phyloP scores from a whole-genome alignment of 1,140 invertebrate genomes.

The Drosophila nannoptera region DNA sequence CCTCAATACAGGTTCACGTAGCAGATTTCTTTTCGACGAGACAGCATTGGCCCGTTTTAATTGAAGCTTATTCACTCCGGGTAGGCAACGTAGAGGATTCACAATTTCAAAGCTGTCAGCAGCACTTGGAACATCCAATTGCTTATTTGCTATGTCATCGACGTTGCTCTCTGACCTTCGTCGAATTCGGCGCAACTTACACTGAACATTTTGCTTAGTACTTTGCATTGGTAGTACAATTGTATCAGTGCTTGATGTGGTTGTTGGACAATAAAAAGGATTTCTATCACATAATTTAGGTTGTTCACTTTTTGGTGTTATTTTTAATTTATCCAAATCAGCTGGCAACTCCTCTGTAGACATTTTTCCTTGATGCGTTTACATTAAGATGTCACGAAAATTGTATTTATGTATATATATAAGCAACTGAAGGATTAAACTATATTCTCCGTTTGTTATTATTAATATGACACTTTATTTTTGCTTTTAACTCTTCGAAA shows the following conservation, averaged over 20 bases:
- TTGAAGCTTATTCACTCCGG: conserved; percentile 48
- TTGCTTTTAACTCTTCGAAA: conserved; percentile 1
- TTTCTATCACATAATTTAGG: conserved; percentile 44
- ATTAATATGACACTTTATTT: not conserved
- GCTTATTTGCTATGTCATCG: conserved; percentile 30
- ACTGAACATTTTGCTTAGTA: conserved; percentile 20
- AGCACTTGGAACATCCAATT: not conserved
- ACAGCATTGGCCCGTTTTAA: conserved; percentile 37
- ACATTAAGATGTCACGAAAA: not conserved
- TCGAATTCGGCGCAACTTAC: conserved; percentile 46
- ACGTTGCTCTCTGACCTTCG: conserved; percentile 62
- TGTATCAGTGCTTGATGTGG: not conserved
- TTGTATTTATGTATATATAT: not conserved
- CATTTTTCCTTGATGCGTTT: conserved; percentile 19
- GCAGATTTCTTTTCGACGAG: conserved; percentile 33
- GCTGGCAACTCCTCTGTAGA: conserved; percentile 77
- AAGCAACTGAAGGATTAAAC: too few species aligned
- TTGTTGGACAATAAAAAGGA: conserved; percentile 38
- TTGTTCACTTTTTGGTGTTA: conserved; percentile 69
- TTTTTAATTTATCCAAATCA: conserved; percentile 80
- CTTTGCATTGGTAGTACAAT: conserved; percentile 2
- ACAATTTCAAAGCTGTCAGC: conserved; percentile 25
- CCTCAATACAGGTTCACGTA: conserved; percentile 59
- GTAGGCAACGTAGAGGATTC: conserved; percentile 37
- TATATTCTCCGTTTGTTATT: not conserved